Base-by-base conservation (phyloP, 2,797 vertebrate species). In the Tokudaia muenninki region DNA sequence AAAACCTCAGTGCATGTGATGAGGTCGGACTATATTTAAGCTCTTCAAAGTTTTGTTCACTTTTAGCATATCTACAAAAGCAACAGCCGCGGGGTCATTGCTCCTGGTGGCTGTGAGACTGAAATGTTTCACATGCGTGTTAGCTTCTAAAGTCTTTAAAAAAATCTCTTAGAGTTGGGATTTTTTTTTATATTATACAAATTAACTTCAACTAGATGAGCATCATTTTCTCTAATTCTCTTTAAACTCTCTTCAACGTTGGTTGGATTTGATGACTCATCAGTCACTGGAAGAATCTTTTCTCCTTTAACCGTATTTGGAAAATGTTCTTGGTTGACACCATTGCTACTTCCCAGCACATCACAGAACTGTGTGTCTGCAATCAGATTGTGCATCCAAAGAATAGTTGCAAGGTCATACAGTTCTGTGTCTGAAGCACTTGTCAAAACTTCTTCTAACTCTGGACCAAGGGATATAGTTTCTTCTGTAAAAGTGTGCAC, bases 181-280 rank as follows among this genome's bases (percentile, higher is more conserved):
- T 99, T 99, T 99, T 99, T 99, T 99, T 99, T 99, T 87, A 99
- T 99, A 97, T 99, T 99, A 98, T 99, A 99, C 94, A 99, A 98
- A 98, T 99, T 99, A 96, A 99, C 99, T 98, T 99, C 99, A 47
- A 98, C 98, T 96, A 99, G 99, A 87, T 95, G 98, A 93, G 99
- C 94, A 97, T 99, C 99, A 2, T 99, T 99, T 97, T 98, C 98
- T 98, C 99, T 99, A 98, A 99, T 99, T 98, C 99, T 99, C 88
- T 99, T 99, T 96, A 99, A 98, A 4, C 99, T 99, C 88, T 99
- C 99, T 80, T 99, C 99, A 95, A 99, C 99, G 0, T 99, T 99
- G 75, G 99, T 99, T 65, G 99, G 99, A 97, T 99, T 99, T 65
- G 99, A 99, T 0, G 99, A 99, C 96, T 99, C 99, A 94, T 99